Evolutionary conservation across 2,888 invertebrate species (phyloP), one percentile per base, ranked within the genome.

Genomic region (Podabrus alpinus): DNA sequence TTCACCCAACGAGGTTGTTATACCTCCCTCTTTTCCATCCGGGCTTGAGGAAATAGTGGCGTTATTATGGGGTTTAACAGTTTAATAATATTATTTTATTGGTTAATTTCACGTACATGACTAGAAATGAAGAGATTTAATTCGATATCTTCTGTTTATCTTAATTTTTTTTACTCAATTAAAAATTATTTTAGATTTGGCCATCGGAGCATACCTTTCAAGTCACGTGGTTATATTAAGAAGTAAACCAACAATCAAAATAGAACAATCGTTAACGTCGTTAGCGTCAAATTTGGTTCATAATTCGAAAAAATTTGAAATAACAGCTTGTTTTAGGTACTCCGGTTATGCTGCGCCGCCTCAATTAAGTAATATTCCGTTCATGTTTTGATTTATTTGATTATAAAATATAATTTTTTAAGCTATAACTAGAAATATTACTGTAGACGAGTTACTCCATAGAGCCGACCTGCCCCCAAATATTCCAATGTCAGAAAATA

Each of bases 171-270:
- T n/a, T n/a, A n/a, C n/a, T n/a, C n/a, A n/a, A 0, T 19, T 19
- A 19, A 5, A 0, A 21, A 21, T 21, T 21, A 21, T 21, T 89
- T 76, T 83, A 92, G 92, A 92, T 86, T 75, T 92, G 71, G 90
- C 90, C 0, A 85, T 92, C 11, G 93, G 93, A 2, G 90, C 92
- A 0, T 88, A 89, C 73, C 83, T 86, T n/a, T 91, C 91, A 2
- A 88, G 87, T 15, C 88, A 89, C 72, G 90, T 88, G 0, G 90
- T 91, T 2, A 71, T 93, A 3, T 88, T 92, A 17, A 84, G 88
- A 75, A 82, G 86, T n/a, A 83, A 82, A 71, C 88, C 88, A 0
- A 82, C 88, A 1, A 82, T 88, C 16, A 73, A 59, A 7, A 66
- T 80, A 60, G 45, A 74, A 15, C 78, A 78, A 21, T 74, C 73